A percentile compares a stretch with the other conserved stretches of the same genome.
phyloP scores from a whole-genome alignment of 2,888 invertebrate genomes.

The Cyclophora punctaria region DNA sequence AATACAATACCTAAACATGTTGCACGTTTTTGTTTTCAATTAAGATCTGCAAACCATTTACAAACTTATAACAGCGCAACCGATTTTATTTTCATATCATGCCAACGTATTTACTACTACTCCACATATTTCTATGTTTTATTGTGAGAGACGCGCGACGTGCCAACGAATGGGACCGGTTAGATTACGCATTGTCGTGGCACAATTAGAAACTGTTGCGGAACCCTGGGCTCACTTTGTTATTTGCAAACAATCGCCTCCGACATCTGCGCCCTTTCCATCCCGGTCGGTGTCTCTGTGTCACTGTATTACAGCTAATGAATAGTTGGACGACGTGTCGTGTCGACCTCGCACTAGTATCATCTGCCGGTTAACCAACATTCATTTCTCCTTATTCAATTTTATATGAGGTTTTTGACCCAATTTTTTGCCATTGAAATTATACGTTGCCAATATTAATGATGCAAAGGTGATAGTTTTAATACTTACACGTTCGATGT shows the following conservation, averaged over 20 bases:
- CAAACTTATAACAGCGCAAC: too few species aligned
- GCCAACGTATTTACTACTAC: constrained; percentile 4
- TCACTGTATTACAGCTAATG: constrained; percentile 31
- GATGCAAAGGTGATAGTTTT: too few species aligned
- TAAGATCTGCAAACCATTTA: too few species aligned
- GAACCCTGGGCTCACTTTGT: constrained; percentile 58
- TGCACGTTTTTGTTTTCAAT: too few species aligned
- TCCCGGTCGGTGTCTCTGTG: constrained; percentile 20
- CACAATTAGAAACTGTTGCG: constrained; percentile 71
- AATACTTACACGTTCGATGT: too few species aligned
- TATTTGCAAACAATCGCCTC: constrained; percentile 65
- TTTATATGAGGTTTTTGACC: too few species aligned
- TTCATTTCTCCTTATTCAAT: constrained; percentile 26
- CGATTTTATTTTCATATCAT: too few species aligned
- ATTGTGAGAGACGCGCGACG: constrained; percentile 41
- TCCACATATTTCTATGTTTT: constrained; percentile 27
- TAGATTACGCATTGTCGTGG: constrained; percentile 72
- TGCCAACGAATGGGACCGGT: constrained; percentile 64
- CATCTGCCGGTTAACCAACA: constrained; percentile 53
- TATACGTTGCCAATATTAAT: too few species aligned
- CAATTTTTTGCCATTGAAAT: too few species aligned
- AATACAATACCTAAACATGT: too few species aligned
- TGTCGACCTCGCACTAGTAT: constrained; percentile 12
- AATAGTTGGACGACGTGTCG: constrained; percentile 25
- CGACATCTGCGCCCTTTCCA: constrained; percentile 56